Evolutionary conservation across 1,140 invertebrate genomes (phyloP), one percentile per base, ranked within the genome.

Genomic region (Ectropis grisescens): DNA sequence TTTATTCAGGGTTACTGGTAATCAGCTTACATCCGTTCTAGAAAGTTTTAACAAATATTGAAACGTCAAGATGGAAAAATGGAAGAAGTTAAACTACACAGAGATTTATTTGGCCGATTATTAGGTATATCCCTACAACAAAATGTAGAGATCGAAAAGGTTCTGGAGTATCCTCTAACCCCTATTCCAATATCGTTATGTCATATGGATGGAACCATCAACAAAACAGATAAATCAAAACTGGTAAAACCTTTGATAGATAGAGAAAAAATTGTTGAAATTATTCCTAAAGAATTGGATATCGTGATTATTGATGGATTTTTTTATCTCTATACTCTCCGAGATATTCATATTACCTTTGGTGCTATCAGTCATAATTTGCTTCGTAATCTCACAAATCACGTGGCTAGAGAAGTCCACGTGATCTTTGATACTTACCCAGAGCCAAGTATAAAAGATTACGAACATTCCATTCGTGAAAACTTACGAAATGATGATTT

Each of bases 391-490:
- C 9, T 23, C 16, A 0, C 10, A 29, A 13, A 42, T 27, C 4
- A 14, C 39, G 32, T 23, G 34, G 29, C 41, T 25, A 7, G 13
- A 41, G 16, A 33, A 35, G 29, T 51, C 23, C 38, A 51, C 31
- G 32, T 46, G 5, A 40, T 54, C 25, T 60, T 57, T 15, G 57
- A 60, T 13, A 33, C 40, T 30, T 57, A 60, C 29, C 47, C 39
- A 29, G 29, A 23, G 11, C 41, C 46, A 11, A 52, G 29, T 1
- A 52, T 53, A 26, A 54, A 49, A 54, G 31, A 52, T 52, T 37
- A 30, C 41, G 38, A 54, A 36, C 45, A 33, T 28, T 10, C 11
- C 13, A 13, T 35, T 11, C 34, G 51, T 8, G n/a, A n/a, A n/a
- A 19, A 19, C 16, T 4, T 3, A 4, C 3, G 3, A 8, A 19